These are phyloP conservation scores for Okamejei kenojei DNA, from an alignment of 2,797 vertebrate genomes.

Conservation along the genomic window DNA sequence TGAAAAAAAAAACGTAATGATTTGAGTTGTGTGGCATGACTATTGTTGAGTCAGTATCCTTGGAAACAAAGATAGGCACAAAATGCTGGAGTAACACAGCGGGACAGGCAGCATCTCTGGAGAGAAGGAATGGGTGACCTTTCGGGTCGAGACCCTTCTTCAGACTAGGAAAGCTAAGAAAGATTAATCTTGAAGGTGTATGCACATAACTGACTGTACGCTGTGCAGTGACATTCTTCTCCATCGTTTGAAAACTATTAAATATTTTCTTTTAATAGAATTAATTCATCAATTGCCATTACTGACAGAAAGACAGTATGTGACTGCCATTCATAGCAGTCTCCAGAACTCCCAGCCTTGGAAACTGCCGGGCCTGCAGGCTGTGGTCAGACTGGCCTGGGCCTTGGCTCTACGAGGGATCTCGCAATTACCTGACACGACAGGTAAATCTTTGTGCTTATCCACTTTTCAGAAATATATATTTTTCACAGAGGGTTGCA, in stretches of 20 bases:
- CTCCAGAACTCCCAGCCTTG: slow-evolving; percentile 80
- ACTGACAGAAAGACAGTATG: slow-evolving; percentile 84
- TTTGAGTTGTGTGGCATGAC: neutral
- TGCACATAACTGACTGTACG: neutral
- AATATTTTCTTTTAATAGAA: slow-evolving; percentile 60
- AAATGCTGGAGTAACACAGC: too few species aligned
- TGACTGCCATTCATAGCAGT: slow-evolving; percentile 77
- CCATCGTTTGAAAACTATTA: neutral
- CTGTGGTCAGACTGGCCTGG: slow-evolving; percentile 84
- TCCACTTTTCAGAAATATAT: slow-evolving; percentile 19
- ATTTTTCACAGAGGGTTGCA: neutral
- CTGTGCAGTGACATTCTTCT: neutral
- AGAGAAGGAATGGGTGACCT: too few species aligned
- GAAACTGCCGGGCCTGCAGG: slow-evolving; percentile 88
- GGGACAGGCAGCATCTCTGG: too few species aligned
- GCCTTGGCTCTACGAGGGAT: slow-evolving; percentile 82
- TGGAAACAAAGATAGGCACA: neutral
- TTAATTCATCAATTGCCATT: slow-evolving; percentile 78
- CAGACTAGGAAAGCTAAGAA: too few species aligned
- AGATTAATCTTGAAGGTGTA: neutral
- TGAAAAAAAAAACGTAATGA: neutral
- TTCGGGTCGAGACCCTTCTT: too few species aligned
- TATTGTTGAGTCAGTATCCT: neutral
- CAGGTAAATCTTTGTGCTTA: slow-evolving; percentile 60
- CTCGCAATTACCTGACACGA: slow-evolving; percentile 86